A percentile compares a stretch with the other conserved stretches of the same genome.
Conservation (phyloP, 2,888 invertebrate genomes). For the Rhagium mordax region DNA sequence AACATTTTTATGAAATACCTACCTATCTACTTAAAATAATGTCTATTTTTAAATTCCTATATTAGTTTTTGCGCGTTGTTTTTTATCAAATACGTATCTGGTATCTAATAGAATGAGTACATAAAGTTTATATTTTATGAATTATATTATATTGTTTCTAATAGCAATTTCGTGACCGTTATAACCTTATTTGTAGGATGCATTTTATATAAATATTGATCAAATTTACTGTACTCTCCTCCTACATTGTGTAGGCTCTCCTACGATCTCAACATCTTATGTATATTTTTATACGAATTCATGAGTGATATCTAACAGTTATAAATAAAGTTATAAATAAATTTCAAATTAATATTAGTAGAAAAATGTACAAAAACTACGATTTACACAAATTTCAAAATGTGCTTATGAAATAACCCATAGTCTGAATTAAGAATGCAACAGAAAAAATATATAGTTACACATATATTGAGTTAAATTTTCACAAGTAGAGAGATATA, state of each 20-base stretch:
- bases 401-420: no score
- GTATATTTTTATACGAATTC: not conserved
- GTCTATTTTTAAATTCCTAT: not conserved
- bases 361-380: no score
- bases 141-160: not conserved
- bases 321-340: no score
- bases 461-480: no score
- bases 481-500: no score
- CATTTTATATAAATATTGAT: slow-evolving; percentile 15
- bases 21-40: not conserved
- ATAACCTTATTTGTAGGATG: slow-evolving; percentile 23
- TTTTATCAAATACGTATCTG: not conserved
- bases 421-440: no score
- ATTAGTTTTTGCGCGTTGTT: not conserved
- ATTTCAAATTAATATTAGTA: no score
- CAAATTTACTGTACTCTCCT: slow-evolving; percentile 2
- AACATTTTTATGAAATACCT: not conserved
- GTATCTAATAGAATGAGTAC: no score
- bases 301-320: no score
- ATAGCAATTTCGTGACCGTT: not conserved
- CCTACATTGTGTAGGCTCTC: not conserved
- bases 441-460: no score
- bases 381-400: no score
- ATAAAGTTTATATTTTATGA: not conserved
- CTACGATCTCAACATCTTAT: not conserved